Conservation (phyloP, 2,113 vertebrate genomes). For the Mystacornis crossleyi region DNA sequence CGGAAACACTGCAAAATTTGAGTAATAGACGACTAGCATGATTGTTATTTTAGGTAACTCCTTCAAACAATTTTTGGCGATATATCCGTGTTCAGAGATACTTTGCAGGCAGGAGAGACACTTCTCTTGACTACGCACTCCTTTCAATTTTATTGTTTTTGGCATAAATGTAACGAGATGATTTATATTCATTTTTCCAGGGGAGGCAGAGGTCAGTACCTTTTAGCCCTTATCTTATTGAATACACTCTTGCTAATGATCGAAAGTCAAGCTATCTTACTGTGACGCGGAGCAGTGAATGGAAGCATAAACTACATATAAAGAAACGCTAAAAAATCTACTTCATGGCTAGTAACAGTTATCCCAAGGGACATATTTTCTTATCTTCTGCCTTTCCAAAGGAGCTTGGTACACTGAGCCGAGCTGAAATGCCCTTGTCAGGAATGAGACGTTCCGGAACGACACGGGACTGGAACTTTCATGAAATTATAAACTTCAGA, state of each 20-base stretch:
- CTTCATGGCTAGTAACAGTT: not conserved
- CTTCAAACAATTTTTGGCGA: not conserved
- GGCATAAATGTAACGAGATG: conserved; percentile 2
- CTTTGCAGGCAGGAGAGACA: not conserved
- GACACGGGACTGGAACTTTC: not conserved
- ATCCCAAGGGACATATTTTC: not conserved
- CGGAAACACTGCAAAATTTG: not conserved
- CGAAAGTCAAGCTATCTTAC: not conserved
- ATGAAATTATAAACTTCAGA: not conserved
- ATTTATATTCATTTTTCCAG: conserved; percentile 18
- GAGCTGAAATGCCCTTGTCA: not conserved
- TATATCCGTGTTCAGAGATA: not conserved
- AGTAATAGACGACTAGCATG: not conserved
- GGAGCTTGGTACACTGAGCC: accelerated
- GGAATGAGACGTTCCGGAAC: not conserved
- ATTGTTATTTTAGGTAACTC: not conserved
- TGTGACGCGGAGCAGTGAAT: not conserved
- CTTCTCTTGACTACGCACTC: not conserved
- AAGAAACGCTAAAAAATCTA: not conserved
- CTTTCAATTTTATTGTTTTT: not conserved
- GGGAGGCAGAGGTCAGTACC: conserved; percentile 20
- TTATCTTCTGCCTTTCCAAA: not conserved
- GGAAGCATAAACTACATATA: not conserved
- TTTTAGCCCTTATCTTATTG: conserved; percentile 6
- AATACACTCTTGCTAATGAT: not conserved